These are phyloP conservation scores for Drosophila saltans DNA, from an alignment of 1,140 invertebrate genomes.

Conservation along the genomic window DNA sequence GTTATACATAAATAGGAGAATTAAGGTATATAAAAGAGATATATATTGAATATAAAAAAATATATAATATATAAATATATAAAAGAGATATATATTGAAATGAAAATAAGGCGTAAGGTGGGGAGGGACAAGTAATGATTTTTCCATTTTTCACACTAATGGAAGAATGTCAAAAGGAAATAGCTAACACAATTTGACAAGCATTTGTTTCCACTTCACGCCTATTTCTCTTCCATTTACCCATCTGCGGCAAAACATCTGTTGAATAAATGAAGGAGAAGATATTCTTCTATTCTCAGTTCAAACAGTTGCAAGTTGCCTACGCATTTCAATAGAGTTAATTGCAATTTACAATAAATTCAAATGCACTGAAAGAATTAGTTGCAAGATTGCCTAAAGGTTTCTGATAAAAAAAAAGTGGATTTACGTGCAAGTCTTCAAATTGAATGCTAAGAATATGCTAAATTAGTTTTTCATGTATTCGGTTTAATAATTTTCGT, in stretches of 20 bases:
- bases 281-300: background rate
- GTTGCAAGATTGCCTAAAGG: background rate
- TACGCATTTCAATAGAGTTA: background rate
- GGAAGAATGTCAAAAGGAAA: constrained; percentile 51
- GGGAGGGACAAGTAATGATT: constrained; percentile 44
- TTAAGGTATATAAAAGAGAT: background rate
- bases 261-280: constrained; percentile 1
- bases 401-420: background rate
- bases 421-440: too few relatives aligned
- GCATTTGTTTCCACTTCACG: constrained; percentile 41
- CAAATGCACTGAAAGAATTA: background rate
- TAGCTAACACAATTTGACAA: constrained; percentile 72
- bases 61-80: too few relatives aligned
- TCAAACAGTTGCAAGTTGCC: background rate
- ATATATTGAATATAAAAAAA: background rate
- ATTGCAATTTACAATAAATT: background rate
- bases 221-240: background rate
- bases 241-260: background rate
- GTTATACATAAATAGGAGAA: background rate
- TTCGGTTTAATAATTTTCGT: too few relatives aligned
- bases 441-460: too few relatives aligned
- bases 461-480: too few relatives aligned
- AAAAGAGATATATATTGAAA: background rate
- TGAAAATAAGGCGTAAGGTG: constrained; percentile 19
- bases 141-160: constrained; percentile 57